These are phyloP conservation scores for Amphiura filiformis DNA, from an alignment of 35 echinoderm and acorn worm genomes.

Conservation along the genomic window DNA sequence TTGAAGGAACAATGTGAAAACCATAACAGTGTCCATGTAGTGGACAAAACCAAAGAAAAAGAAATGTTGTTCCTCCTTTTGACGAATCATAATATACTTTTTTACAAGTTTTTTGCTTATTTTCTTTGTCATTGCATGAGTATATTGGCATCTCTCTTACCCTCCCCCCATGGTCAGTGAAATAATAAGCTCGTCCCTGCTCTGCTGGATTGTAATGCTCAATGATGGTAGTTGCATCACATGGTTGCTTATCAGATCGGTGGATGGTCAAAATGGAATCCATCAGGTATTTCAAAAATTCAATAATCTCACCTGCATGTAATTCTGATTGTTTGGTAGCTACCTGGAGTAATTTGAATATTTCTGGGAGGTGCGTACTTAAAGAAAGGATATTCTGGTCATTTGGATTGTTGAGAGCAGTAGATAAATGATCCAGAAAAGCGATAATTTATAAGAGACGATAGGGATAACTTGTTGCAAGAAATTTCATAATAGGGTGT, in stretches of 20 bases:
- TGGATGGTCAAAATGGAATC: background rate
- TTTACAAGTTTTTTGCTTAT: background rate
- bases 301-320: background rate
- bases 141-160: background rate
- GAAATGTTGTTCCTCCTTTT: background rate
- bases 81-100: background rate
- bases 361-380: background rate
- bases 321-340: background rate
- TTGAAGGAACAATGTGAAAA: background rate
- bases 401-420: background rate
- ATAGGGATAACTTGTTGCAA: background rate
- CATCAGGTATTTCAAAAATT: background rate
- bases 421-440: background rate
- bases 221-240: background rate
- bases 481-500: background rate
- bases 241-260: background rate
- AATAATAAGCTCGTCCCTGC: background rate
- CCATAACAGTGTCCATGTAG: background rate
- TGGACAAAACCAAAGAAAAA: background rate
- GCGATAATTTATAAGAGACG: background rate
- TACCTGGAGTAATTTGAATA: background rate
- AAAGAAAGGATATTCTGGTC: background rate
- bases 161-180: background rate
- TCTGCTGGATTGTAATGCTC: background rate
- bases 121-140: background rate